Base-by-base conservation (phyloP, 2,888 invertebrate species). In the Machimus atricapillus region DNA sequence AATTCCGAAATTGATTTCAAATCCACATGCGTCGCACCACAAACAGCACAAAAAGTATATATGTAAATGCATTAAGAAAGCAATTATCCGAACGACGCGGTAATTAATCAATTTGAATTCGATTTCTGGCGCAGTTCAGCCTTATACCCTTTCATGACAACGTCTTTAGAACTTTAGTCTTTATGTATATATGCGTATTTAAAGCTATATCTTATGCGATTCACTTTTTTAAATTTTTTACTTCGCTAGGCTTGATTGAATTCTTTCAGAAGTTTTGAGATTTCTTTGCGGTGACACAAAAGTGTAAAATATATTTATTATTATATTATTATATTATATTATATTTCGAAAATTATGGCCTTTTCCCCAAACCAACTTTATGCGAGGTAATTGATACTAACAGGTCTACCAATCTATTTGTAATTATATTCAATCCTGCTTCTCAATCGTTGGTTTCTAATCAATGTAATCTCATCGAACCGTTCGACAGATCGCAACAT, bases 91-190 rank as follows among this genome's bases (percentile, higher is more conserved):
- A 87, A 34, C 58, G 58, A 66, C 76, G 46, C 73, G 40, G 78
- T 86, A 74, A 87, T 87, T 87, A 87, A 87, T 87, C 86, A 87
- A 87, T 83, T 87, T 87, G 76, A 87, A 87, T 86, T 86, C 79
- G 40, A 46, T 58, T 34, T 52, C 52, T 46, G 83, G 78, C 43
- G 46, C 74, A 87, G 82, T 82, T 87, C 40, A 19, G 46, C 43
- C 9, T n/a, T 23, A 74, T 85, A 43, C 3, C 74, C 31, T 73
- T 37, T 46, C 52, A n/a, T 52, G 19, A 52, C 31, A 43, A 85
- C 73, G 23, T 73, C 43, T n/a, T 74, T 23, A 40, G 9, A n/a
- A 27, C 46, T 5, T 56, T 58, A 58, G 19, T 7, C 27, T n/a
- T n/a, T n/a, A n/a, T 66, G 8, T 2, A 66, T 66, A 9, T 9